These are phyloP conservation scores for Prunella strophiata DNA, from an alignment of 2,797 vertebrate species.

Conservation along the genomic window DNA sequence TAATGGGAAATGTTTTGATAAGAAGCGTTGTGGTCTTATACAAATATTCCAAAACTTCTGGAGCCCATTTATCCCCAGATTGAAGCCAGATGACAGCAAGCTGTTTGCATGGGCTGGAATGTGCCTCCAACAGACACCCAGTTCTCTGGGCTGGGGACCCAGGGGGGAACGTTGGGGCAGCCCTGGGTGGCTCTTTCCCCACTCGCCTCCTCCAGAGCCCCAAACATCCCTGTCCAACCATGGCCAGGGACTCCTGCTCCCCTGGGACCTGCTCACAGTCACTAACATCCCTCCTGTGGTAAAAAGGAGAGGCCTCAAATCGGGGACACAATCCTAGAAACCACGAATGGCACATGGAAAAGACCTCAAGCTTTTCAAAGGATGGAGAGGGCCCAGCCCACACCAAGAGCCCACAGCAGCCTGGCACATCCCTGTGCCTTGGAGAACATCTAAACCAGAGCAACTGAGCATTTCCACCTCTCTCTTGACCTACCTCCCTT, in stretches of 20 bases:
- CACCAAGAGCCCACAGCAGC: not conserved
- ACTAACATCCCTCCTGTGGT: not conserved
- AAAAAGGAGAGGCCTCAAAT: not conserved
- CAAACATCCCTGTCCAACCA: rapidly evolving
- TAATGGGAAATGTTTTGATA: conserved; percentile 65
- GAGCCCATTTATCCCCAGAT: conserved; percentile 53
- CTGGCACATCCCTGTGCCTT: not conserved
- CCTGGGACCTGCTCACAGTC: not conserved
- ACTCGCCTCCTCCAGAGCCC: not conserved
- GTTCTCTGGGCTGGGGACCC: not conserved
- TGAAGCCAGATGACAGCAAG: conserved; percentile 56
- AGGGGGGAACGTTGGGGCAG: rapidly evolving
- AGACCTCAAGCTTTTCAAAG: not conserved
- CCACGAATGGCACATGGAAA: rapidly evolving
- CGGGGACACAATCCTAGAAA: not conserved
- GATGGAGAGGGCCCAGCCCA: not conserved
- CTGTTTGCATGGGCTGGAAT: conserved; percentile 27
- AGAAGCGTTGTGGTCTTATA: conserved; percentile 41
- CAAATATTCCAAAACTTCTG: conserved; percentile 60
- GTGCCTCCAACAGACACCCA: conserved; percentile 3
- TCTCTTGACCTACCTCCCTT: not conserved
- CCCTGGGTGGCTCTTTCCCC: rapidly evolving
- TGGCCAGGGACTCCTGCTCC: rapidly evolving
- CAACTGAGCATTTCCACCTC: not conserved
- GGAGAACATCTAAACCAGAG: not conserved